A percentile compares a stretch with the other conserved stretches of the same genome.
These are phyloP conservation scores for Heliopora coerulea DNA, from an alignment of 92 coral and sea anemone genomes.

Conservation along the genomic window DNA sequence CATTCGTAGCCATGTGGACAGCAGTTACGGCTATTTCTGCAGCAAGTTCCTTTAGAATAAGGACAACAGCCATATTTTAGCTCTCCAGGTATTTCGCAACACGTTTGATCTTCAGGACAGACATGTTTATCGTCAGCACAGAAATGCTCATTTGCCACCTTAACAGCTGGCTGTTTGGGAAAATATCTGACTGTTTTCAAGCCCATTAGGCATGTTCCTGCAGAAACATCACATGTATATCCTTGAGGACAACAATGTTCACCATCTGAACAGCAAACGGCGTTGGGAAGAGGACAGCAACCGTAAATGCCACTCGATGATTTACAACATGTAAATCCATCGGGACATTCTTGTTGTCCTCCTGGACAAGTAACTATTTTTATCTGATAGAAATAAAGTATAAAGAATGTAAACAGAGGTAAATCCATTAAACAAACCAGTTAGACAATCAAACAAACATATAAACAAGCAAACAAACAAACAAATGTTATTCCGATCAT, in stretches of 20 bases:
- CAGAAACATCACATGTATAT: constrained; percentile 34
- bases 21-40: constrained; percentile 67
- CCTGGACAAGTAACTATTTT: constrained; percentile 47
- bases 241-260: constrained; percentile 78
- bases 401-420: too few relatives aligned
- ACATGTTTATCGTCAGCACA: too few relatives aligned
- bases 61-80: constrained; percentile 87
- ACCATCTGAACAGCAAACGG: constrained; percentile 77
- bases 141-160: too few relatives aligned
- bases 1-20: constrained; percentile 69
- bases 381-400: too few relatives aligned
- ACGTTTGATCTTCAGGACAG: too few relatives aligned
- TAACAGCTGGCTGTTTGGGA: not conserved
- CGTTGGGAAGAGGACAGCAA: constrained; percentile 74
- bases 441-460: too few relatives aligned
- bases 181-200: not conserved
- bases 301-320: constrained; percentile 51
- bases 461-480: too few relatives aligned
- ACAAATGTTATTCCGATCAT: too few relatives aligned
- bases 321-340: constrained; percentile 60
- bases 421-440: too few relatives aligned
- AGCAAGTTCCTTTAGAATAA: constrained; percentile 71
- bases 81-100: too few relatives aligned
- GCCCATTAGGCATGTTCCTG: not conserved
- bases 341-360: constrained; percentile 60